These are phyloP conservation scores for Dicrurus megarhynchus DNA, from an alignment of 2,113 vertebrate genomes.

Conservation along the genomic window DNA sequence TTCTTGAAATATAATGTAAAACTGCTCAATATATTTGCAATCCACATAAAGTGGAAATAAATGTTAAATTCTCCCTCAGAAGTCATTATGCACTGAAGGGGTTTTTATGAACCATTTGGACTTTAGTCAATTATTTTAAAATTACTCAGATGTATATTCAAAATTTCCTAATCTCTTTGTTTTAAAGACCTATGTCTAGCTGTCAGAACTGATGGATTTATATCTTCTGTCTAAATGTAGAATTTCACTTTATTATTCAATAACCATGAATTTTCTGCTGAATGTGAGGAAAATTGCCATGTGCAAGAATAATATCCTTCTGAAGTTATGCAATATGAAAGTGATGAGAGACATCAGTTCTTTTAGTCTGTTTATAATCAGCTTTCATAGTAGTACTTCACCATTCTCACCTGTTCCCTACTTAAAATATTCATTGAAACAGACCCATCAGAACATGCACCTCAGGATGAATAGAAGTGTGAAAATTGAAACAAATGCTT, in stretches of 20 bases:
- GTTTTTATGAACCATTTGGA: neutral
- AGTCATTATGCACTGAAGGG: neutral
- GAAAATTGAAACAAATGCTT: constrained; percentile 30
- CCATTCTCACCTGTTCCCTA: neutral
- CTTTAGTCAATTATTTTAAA: neutral
- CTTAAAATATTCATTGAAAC: constrained; percentile 20
- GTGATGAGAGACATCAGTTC: neutral
- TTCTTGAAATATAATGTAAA: neutral
- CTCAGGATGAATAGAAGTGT: neutral
- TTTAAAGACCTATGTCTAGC: neutral
- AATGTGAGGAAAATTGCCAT: neutral
- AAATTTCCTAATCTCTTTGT: neutral
- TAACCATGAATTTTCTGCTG: neutral
- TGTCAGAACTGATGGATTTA: neutral
- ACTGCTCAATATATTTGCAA: neutral
- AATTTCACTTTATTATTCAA: neutral
- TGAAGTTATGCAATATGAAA: neutral
- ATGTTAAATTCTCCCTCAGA: neutral
- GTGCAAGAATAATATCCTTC: neutral
- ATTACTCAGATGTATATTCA: neutral
- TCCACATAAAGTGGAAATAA: neutral
- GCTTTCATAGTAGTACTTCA: neutral
- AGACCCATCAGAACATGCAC: neutral
- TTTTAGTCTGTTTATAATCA: neutral
- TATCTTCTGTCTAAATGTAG: neutral